A percentile compares a stretch with the other conserved stretches of the same genome.
phyloP scores from a whole-genome alignment of 2,113 vertebrate species.

The Pelobates fuscus region DNA sequence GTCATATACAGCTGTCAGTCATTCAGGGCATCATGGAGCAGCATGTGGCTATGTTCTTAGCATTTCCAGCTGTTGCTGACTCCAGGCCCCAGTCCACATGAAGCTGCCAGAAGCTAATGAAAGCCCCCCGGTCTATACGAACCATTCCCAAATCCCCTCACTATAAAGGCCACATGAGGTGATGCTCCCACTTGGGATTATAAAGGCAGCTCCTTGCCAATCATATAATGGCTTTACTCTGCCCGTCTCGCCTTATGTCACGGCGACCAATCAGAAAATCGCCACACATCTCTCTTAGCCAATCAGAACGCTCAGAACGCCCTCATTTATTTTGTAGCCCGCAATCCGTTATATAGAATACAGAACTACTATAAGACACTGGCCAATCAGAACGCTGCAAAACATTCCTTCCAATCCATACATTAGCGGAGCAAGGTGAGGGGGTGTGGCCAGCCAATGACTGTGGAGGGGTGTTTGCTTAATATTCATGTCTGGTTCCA shows the following conservation, averaged over 20 bases:
- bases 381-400: slow-evolving; percentile 32
- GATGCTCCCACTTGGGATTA: not conserved
- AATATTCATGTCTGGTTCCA: not conserved
- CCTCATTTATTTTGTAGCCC: not conserved
- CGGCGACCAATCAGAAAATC: slow-evolving; percentile 33
- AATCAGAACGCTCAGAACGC: not conserved
- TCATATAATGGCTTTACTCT: not conserved
- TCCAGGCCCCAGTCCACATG: no score
- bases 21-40: no score
- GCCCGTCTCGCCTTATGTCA: not conserved
- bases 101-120: no score
- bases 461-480: not conserved
- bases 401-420: slow-evolving; percentile 5
- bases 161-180: no score
- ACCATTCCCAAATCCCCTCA: no score
- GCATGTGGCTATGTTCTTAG: no score
- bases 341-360: not conserved
- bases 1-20: no score
- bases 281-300: not conserved
- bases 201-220: not conserved
- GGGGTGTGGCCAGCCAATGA: slow-evolving; percentile 7
- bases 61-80: no score
- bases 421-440: not conserved
- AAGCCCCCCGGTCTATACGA: no score
- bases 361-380: not conserved